Evolutionary conservation across 2,888 invertebrate species (phyloP).

Genomic region (Meliscaeva auricollis): DNA sequence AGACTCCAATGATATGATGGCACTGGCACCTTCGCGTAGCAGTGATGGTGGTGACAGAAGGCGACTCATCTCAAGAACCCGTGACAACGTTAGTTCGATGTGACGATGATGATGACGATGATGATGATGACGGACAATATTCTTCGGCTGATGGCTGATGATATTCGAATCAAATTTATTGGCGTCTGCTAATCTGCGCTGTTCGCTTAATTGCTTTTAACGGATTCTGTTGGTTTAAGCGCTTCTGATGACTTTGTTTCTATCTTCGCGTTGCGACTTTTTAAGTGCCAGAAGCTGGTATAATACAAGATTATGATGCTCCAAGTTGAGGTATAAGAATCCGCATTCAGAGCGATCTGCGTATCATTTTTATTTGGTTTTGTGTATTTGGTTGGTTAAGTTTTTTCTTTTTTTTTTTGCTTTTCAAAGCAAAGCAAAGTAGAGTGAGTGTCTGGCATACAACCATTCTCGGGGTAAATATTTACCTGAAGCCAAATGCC

Average conservation of each 20-base stretch:
- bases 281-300: background rate
- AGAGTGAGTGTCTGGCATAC: constrained; percentile 69
- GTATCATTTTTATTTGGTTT: constrained; percentile 53
- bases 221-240: constrained; percentile 73
- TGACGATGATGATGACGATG: constrained; percentile 23
- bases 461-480: constrained; percentile 62
- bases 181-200: constrained; percentile 75
- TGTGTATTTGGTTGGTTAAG: constrained; percentile 2
- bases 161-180: constrained; percentile 76
- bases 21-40: constrained; percentile 44
- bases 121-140: constrained; percentile 53
- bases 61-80: constrained; percentile 67
- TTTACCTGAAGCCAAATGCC: constrained; percentile 65
- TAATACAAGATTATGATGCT: background rate
- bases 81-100: constrained; percentile 49
- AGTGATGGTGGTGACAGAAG: constrained; percentile 27
- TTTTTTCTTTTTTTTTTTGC: constrained; percentile 3
- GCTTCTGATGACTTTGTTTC: constrained; percentile 53
- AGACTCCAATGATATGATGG: constrained; percentile 44
- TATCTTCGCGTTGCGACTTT: background rate
- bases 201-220: constrained; percentile 76
- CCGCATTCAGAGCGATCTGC: constrained; percentile 69
- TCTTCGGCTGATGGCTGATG: constrained; percentile 41
- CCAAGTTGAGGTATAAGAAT: constrained; percentile 22
- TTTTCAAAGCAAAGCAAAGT: constrained; percentile 57